These are phyloP conservation scores for Nestor notabilis DNA, from an alignment of 2,113 vertebrate genomes.

Conservation along the genomic window DNA sequence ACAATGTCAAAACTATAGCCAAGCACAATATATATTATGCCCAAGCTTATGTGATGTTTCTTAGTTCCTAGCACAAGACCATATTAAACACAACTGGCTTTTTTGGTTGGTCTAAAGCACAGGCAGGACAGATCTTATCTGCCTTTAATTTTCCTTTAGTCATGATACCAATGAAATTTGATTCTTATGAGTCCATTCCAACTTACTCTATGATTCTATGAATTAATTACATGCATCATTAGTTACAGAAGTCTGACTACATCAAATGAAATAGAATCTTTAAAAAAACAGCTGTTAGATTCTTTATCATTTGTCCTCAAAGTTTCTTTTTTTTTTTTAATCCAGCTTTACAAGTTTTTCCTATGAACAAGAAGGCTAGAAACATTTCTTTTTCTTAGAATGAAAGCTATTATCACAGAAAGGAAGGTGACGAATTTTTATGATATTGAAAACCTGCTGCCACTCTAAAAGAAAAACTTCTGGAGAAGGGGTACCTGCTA, in stretches of 20 bases:
- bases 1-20: neutral
- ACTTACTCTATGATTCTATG: neutral
- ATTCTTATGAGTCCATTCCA: neutral
- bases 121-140: neutral
- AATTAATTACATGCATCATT: neutral
- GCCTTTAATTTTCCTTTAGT: neutral
- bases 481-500: neutral
- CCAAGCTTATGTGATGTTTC: neutral
- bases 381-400: neutral
- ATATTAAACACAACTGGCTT: neutral
- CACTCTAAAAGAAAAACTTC: neutral
- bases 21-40: neutral
- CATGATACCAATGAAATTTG: neutral
- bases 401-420: neutral
- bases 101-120: neutral
- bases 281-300: neutral
- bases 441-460: neutral
- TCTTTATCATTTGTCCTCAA: neutral
- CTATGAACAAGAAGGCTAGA: neutral
- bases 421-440: neutral
- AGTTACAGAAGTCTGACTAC: fast-evolving
- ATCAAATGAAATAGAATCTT: neutral
- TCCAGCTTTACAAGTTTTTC: neutral
- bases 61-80: neutral
- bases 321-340: neutral